phyloP scores from a whole-genome alignment of 2,888 invertebrate species.

The Patella caerulea region DNA sequence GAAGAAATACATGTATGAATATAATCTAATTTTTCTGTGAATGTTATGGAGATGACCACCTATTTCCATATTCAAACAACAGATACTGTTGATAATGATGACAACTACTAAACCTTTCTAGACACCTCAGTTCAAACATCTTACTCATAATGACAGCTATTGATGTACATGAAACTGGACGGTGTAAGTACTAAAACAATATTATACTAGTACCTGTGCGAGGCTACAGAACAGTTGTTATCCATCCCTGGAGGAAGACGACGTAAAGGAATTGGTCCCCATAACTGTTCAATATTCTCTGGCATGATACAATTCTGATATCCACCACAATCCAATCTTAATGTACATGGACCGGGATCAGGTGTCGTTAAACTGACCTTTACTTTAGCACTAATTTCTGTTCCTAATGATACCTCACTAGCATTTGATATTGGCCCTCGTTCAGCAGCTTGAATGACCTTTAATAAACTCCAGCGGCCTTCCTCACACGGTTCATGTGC shows the following conservation, averaged over 20 bases:
- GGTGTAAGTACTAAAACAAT: too few species aligned
- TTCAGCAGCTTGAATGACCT: conserved; percentile 32
- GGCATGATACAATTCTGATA: conserved; percentile 70
- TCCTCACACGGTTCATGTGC: conserved; percentile 36
- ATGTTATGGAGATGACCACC: too few species aligned
- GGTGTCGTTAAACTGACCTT: conserved; percentile 39
- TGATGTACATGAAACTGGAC: too few species aligned
- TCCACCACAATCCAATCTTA: conserved; percentile 64
- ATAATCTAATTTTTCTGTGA: too few species aligned
- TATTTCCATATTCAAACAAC: too few species aligned
- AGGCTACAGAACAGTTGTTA: conserved; percentile 68
- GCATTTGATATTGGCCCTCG: conserved; percentile 26
- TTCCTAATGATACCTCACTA: conserved; percentile 24
- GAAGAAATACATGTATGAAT: too few species aligned
- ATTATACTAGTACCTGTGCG: conserved; percentile 56
- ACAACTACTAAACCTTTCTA: too few species aligned
- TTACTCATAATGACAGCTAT: too few species aligned
- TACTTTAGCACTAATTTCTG: conserved; percentile 27
- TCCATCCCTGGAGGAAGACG: conserved; percentile 61
- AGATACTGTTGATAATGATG: too few species aligned
- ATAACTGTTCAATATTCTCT: conserved; percentile 63
- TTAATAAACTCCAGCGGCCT: conserved; percentile 33
- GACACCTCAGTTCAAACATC: too few species aligned
- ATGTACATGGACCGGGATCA: conserved; percentile 49
- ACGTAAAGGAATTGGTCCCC: conserved; percentile 69